Percentiles rank a stretch among this genome's conserved stretches.
These are phyloP conservation scores for Drosophila stalkeri DNA, from an alignment of 2,888 invertebrate species.

Conservation along the genomic window DNA sequence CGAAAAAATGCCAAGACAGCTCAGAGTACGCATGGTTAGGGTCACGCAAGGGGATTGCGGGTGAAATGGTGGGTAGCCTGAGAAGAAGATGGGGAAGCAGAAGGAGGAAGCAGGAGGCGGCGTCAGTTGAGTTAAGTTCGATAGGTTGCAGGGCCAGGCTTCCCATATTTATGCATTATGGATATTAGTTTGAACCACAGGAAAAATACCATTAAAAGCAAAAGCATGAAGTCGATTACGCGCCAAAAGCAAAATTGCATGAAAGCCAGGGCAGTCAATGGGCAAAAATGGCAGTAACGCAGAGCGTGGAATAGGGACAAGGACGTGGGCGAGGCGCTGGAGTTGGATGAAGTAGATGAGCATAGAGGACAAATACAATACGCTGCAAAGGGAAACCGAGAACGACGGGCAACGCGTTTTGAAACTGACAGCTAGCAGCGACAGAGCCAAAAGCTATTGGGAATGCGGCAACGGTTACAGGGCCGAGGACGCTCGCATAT, in stretches of 20 bases:
- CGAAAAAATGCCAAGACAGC: slow-evolving; percentile 77
- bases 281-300: slow-evolving; percentile 44
- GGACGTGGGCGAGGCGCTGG: neutral
- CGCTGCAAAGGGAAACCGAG: slow-evolving; percentile 33
- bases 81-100: neutral
- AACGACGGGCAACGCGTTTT: slow-evolving; percentile 49
- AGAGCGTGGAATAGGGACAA: slow-evolving; percentile 8
- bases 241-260: slow-evolving; percentile 76
- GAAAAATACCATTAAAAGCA: slow-evolving; percentile 83
- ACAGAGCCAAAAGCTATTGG: slow-evolving; percentile 12
- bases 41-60: slow-evolving; percentile 12
- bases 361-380: slow-evolving; percentile 50
- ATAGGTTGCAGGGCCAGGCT: slow-evolving; percentile 66
- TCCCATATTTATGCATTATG: slow-evolving; percentile 80
- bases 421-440: slow-evolving; percentile 64
- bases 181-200: slow-evolving; percentile 82
- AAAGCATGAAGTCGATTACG: slow-evolving; percentile 81
- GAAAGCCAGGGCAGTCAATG: slow-evolving; percentile 62
- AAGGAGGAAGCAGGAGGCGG: neutral
- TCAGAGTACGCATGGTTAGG: slow-evolving; percentile 46
- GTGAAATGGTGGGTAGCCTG: neutral
- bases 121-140: slow-evolving; percentile 30
- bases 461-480: slow-evolving; percentile 2
- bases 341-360: slow-evolving; percentile 24
- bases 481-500: neutral